Conservation (phyloP, 2,888 invertebrate genomes). For the Serripes groenlandicus region DNA sequence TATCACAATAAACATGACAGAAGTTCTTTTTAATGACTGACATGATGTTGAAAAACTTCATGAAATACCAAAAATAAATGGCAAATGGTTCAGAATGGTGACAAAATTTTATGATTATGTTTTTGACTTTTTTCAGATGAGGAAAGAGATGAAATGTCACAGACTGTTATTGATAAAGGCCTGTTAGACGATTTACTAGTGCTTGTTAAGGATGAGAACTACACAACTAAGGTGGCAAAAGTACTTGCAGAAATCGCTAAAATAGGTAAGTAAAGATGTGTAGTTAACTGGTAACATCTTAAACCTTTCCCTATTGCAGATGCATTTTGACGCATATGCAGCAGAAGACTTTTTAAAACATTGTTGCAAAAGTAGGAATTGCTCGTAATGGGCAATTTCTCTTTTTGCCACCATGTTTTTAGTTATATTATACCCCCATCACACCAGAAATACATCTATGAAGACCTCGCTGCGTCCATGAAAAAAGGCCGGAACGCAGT, state of each 20-base stretch:
- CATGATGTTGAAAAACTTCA: too few species aligned
- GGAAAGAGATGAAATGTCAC: conserved; percentile 60
- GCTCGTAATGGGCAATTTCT: background rate
- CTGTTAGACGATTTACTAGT: conserved; percentile 68
- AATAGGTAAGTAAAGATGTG: conserved; percentile 86
- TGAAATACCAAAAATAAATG: too few species aligned
- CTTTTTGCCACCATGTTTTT: background rate
- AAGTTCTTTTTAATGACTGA: too few species aligned
- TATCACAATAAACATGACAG: too few species aligned
- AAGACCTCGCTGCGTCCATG: too few species aligned
- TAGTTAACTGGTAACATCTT: background rate
- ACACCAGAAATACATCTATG: too few species aligned
- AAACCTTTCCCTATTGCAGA: background rate
- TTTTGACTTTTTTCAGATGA: conserved; percentile 71
- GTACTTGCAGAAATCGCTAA: conserved; percentile 93
- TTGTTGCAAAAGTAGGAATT: background rate
- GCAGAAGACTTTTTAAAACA: too few species aligned
- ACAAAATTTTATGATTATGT: too few species aligned
- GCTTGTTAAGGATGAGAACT: conserved; percentile 44
- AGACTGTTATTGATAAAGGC: conserved; percentile 63
- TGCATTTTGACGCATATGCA: too few species aligned
- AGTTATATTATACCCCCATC: too few species aligned
- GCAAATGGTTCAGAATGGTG: too few species aligned
- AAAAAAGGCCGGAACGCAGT: too few species aligned
- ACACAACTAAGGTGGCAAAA: conserved; percentile 84